Conservation (phyloP, 2,797 vertebrate genomes). For the Mycteria americana region DNA sequence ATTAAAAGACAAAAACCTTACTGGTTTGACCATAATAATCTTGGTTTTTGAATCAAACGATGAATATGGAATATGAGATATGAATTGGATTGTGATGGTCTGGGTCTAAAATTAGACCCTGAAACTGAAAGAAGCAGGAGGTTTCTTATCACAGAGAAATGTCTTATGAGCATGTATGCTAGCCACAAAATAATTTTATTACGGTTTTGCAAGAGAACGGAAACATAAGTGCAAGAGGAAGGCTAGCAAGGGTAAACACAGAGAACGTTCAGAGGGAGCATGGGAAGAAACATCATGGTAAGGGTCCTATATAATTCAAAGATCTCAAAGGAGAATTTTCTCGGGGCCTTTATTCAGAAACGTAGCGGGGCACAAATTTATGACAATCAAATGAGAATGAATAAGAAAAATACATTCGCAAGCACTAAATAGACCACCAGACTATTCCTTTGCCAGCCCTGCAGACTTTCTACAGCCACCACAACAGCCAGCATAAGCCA, state of each 20-base stretch:
- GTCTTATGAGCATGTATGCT: neutral
- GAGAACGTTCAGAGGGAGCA: neutral
- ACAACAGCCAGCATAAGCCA: constrained; percentile 38
- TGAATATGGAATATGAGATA: constrained; percentile 9
- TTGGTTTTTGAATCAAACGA: neutral
- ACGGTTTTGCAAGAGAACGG: neutral
- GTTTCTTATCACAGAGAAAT: neutral
- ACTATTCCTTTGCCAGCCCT: constrained; percentile 14
- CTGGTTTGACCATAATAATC: neutral
- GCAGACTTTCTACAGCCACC: constrained; percentile 21
- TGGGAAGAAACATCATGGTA: neutral
- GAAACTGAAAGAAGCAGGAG: neutral
- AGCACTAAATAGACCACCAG: neutral
- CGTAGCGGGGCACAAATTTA: neutral
- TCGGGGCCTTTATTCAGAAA: neutral
- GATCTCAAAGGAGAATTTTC: neutral
- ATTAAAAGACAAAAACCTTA: neutral
- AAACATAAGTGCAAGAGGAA: neutral
- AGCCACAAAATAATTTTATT: constrained; percentile 23
- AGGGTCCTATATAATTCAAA: neutral
- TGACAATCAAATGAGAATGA: neutral
- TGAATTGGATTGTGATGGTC: neutral
- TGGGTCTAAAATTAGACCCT: constrained; percentile 29
- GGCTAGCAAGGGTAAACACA: neutral
- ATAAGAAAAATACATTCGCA: neutral